Percentiles rank a stretch among this genome's conserved stretches.
Evolutionary conservation across 2,888 invertebrate genomes (phyloP).

Genomic region (Brenthis daphne): DNA sequence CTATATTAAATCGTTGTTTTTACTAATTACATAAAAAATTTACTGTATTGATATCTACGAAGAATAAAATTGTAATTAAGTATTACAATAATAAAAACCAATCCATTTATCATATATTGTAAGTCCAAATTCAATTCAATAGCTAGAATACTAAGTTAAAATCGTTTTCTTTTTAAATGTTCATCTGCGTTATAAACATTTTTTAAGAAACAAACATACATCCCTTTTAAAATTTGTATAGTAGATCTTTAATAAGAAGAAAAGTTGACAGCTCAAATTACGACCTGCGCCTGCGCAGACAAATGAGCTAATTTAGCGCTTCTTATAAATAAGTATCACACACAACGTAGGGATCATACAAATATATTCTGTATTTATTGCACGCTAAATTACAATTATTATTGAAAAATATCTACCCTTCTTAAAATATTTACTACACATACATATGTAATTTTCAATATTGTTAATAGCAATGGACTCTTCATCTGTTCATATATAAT

Average conservation of each 20-base stretch:
- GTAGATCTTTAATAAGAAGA: slow-evolving; percentile 29
- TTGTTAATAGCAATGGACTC: background rate
- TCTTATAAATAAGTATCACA: slow-evolving; percentile 46
- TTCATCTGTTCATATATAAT: too few relatives aligned
- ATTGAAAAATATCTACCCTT: background rate
- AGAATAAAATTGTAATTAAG: too few relatives aligned
- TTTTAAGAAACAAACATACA: background rate
- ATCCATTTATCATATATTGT: too few relatives aligned
- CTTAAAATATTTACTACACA: slow-evolving; percentile 9
- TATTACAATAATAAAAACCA: too few relatives aligned
- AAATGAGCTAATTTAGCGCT: slow-evolving; percentile 74
- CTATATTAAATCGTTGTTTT: too few relatives aligned
- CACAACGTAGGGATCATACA: slow-evolving; percentile 14
- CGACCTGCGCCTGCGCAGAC: slow-evolving; percentile 57
- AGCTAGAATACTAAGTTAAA: too few relatives aligned
- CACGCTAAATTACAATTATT: slow-evolving; percentile 14
- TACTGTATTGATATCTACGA: too few relatives aligned
- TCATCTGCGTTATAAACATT: too few relatives aligned
- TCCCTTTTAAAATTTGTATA: background rate
- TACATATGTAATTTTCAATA: slow-evolving; percentile 11
- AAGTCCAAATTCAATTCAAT: too few relatives aligned
- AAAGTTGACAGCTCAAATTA: slow-evolving; percentile 61
- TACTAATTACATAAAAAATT: too few relatives aligned
- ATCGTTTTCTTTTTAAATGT: too few relatives aligned
- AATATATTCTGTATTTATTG: slow-evolving; percentile 28